Evolutionary conservation across 2,888 invertebrate species (phyloP).

Genomic region (Cheilosia pagana): DNA sequence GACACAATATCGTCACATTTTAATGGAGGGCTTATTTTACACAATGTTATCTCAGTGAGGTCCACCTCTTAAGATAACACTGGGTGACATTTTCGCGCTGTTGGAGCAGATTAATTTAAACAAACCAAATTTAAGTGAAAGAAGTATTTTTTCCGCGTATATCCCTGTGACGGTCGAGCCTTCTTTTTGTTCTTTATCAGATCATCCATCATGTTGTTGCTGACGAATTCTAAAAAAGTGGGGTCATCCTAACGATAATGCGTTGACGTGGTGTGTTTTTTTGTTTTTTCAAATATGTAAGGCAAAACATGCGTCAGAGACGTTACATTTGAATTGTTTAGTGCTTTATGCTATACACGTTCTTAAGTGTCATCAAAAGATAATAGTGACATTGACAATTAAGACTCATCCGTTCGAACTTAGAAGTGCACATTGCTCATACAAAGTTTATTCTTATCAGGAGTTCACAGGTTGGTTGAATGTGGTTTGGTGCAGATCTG

Average conservation of each 20-base stretch:
- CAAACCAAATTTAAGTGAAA: background rate
- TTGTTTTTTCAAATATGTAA: too few relatives aligned
- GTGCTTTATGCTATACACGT: too few relatives aligned
- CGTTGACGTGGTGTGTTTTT: background rate
- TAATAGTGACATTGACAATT: too few relatives aligned
- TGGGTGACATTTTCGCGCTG: background rate
- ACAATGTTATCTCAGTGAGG: conserved; percentile 2
- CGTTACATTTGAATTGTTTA: too few relatives aligned
- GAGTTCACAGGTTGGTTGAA: too few relatives aligned
- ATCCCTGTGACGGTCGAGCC: background rate
- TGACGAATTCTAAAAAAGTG: background rate
- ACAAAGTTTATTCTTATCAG: too few relatives aligned
- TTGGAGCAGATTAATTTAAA: background rate
- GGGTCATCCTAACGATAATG: background rate
- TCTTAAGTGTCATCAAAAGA: too few relatives aligned
- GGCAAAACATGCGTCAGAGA: too few relatives aligned
- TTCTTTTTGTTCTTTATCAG: background rate
- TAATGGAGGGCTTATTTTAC: background rate
- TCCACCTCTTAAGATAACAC: conserved; percentile 3
- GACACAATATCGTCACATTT: too few relatives aligned
- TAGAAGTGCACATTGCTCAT: too few relatives aligned
- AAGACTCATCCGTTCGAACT: too few relatives aligned
- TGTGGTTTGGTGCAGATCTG: too few relatives aligned
- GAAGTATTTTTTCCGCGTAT: background rate
- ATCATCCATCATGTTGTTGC: background rate